Percentiles rank a stretch among this genome's conserved stretches.
Evolutionary conservation across 1,140 invertebrate species (phyloP).

Genomic region (Megalopta genalis): DNA sequence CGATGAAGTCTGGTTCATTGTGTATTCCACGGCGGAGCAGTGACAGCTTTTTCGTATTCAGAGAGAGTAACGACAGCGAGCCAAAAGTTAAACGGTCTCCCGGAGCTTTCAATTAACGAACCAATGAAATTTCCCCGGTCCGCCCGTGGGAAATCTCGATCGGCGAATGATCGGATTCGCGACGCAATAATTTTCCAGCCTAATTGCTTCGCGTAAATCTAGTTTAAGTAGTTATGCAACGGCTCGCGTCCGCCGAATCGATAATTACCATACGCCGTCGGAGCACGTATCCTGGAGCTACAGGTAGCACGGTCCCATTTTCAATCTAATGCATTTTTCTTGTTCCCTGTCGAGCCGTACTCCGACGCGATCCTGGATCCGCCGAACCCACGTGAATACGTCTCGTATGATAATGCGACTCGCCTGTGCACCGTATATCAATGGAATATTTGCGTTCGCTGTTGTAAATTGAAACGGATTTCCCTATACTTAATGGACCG

Average conservation of each 20-base stretch:
- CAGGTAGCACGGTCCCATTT: not conserved
- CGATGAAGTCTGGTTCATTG: no score
- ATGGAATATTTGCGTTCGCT: no score
- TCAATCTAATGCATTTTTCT: slow-evolving; percentile 32
- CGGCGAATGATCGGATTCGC: not conserved
- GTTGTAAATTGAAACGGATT: no score
- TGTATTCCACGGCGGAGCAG: no score
- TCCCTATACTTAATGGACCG: no score
- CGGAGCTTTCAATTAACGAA: not conserved
- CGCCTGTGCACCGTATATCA: no score
- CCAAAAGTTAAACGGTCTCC: not conserved
- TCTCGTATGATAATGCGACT: not conserved
- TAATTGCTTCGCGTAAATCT: slow-evolving; percentile 1
- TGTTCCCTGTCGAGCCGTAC: slow-evolving; percentile 7
- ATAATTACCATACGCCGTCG: not conserved
- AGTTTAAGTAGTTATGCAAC: not conserved
- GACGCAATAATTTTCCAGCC: not conserved
- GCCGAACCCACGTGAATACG: not conserved
- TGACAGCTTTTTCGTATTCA: no score
- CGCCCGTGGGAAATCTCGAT: not conserved
- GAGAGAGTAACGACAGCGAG: not conserved
- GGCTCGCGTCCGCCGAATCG: not conserved
- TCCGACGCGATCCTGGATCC: not conserved
- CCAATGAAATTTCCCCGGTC: not conserved
- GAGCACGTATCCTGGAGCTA: not conserved